Evolutionary conservation across 2,113 vertebrate species (phyloP).

Genomic region (Macheiramphus alcinus): DNA sequence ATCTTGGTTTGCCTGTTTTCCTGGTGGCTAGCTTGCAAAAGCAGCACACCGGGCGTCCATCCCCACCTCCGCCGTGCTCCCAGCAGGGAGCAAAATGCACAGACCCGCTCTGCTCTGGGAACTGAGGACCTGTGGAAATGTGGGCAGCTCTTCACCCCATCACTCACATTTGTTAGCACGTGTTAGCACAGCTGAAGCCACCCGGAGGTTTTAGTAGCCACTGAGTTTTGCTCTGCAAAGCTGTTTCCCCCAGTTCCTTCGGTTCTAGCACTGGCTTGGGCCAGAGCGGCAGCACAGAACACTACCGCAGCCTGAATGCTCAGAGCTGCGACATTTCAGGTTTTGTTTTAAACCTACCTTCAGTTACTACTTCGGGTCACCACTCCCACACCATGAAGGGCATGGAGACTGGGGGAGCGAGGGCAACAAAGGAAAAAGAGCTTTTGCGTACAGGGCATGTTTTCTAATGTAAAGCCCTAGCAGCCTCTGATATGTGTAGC

Average conservation of each 20-base stretch:
- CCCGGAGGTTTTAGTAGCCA: not conserved
- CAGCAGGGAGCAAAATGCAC: not conserved
- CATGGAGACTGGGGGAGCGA: fast-evolving
- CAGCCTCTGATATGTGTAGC: fast-evolving
- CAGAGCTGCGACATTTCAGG: not conserved
- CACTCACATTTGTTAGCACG: not conserved
- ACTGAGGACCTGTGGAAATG: not conserved
- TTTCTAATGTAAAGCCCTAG: not conserved
- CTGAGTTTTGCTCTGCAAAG: not conserved
- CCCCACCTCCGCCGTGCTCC: not conserved
- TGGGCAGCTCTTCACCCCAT: not conserved
- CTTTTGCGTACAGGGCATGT: not conserved
- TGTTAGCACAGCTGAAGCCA: not conserved
- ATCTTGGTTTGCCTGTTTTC: not conserved
- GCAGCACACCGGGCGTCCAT: not conserved
- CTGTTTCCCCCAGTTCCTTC: not conserved
- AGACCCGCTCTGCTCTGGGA: fast-evolving
- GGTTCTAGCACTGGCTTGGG: fast-evolving
- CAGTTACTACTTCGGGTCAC: not conserved
- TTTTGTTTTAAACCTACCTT: not conserved
- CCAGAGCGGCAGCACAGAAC: not conserved
- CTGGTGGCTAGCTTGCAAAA: not conserved
- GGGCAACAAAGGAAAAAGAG: not conserved
- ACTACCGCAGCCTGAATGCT: not conserved
- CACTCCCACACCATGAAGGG: not conserved